Conservation (phyloP, 1,140 invertebrate genomes). For the Adoxophyes honmai region DNA sequence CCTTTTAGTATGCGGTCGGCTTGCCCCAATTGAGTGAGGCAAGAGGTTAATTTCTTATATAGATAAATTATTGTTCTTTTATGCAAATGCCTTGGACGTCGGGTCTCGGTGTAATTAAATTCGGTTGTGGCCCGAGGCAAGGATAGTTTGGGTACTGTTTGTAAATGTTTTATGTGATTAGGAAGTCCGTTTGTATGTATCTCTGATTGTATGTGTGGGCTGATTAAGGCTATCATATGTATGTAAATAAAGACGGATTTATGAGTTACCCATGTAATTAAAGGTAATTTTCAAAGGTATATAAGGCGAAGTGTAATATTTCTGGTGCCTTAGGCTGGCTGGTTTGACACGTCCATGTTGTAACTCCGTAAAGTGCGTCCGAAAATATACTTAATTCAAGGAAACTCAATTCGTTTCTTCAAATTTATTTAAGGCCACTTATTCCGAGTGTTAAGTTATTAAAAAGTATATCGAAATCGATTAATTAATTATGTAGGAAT, state of each 20-base stretch:
- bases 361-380: too few species aligned
- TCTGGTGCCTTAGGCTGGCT: too few species aligned
- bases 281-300: too few species aligned
- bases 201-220: constrained; percentile 3
- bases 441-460: too few species aligned
- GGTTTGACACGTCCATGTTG: too few species aligned
- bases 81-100: constrained; percentile 58
- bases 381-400: too few species aligned
- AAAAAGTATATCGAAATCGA: too few species aligned
- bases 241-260: not conserved
- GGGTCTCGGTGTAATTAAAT: constrained; percentile 69
- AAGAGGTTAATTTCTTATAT: constrained; percentile 66
- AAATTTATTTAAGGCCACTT: too few species aligned
- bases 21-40: constrained; percentile 61
- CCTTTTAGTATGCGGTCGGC: constrained; percentile 55
- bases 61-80: constrained; percentile 70
- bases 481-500: too few species aligned
- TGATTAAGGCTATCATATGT: not conserved
- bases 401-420: too few species aligned
- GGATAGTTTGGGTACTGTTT: constrained; percentile 41
- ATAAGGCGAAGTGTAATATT: too few species aligned
- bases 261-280: too few species aligned
- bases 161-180: constrained; percentile 61
- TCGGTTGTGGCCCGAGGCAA: constrained; percentile 45
- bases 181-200: constrained; percentile 35